phyloP scores from a whole-genome alignment of 2,797 vertebrate species.

The Arnoldichthys spilopterus region DNA sequence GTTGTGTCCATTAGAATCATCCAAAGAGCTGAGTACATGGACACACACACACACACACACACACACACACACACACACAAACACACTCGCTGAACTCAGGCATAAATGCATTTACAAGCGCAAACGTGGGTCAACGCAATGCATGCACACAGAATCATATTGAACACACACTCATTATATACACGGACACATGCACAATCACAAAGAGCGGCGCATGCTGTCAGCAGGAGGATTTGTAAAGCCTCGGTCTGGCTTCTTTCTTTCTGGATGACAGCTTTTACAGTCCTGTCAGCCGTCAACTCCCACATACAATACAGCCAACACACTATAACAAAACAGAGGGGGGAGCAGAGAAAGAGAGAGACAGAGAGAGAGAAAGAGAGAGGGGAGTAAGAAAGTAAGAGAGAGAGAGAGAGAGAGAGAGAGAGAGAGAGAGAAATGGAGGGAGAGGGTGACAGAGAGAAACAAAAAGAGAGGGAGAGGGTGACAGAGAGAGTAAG shows the following conservation, averaged over 20 bases:
- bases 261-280: conserved; percentile 32
- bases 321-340: conserved; percentile 8
- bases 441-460: not conserved
- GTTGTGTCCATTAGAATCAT: conserved; percentile 18
- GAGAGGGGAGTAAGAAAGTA: conserved; percentile 10
- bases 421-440: not conserved
- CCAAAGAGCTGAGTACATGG: not conserved
- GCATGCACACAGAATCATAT: not conserved
- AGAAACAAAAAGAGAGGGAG: not conserved
- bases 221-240: conserved; percentile 20
- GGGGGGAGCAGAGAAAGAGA: not conserved
- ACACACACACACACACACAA: not conserved
- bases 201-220: not conserved
- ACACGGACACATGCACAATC: conserved; percentile 7
- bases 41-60: not conserved
- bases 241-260: conserved; percentile 29
- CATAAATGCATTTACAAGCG: not conserved
- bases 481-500: not conserved
- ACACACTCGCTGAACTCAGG: not conserved
- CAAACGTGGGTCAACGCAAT: not conserved
- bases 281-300: conserved; percentile 43
- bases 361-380: conserved; percentile 23
- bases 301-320: conserved; percentile 11
- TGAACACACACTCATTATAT: not conserved
- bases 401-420: not conserved